Conservation (phyloP, 2,113 vertebrate genomes). For the Nipponia nippon region DNA sequence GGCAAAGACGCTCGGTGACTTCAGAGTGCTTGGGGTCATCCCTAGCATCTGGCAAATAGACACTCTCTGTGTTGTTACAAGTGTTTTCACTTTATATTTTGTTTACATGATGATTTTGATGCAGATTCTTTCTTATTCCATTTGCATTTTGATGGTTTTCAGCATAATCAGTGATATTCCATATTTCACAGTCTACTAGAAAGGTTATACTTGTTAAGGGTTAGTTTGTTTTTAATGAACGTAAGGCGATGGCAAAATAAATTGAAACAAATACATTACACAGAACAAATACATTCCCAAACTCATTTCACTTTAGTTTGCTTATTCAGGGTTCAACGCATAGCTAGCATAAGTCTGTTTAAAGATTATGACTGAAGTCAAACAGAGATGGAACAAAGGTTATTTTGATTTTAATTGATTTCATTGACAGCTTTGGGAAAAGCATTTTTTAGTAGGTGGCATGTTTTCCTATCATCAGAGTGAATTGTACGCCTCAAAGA, state of each 20-base stretch:
- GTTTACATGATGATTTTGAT: background rate
- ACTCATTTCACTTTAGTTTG: background rate
- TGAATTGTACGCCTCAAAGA: background rate
- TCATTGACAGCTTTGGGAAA: background rate
- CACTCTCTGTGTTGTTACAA: background rate
- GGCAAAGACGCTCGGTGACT: background rate
- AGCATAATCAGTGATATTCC: background rate
- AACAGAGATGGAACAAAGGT: background rate
- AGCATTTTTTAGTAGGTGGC: background rate
- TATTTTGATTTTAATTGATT: background rate
- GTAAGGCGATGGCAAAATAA: background rate
- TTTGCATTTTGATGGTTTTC: slow-evolving; percentile 16
- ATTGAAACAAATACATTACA: background rate
- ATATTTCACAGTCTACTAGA: background rate
- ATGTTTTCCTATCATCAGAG: background rate
- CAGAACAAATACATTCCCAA: background rate
- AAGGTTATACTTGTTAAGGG: background rate
- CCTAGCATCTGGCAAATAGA: background rate
- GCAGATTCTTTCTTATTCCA: background rate
- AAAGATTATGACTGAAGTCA: background rate
- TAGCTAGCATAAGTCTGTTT: background rate
- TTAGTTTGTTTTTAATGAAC: background rate
- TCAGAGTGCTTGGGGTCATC: background rate
- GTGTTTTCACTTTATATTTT: background rate
- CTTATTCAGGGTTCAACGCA: background rate